These are phyloP conservation scores for Notocelia uddmanniana DNA, from an alignment of 2,888 invertebrate genomes.

Conservation along the genomic window DNA sequence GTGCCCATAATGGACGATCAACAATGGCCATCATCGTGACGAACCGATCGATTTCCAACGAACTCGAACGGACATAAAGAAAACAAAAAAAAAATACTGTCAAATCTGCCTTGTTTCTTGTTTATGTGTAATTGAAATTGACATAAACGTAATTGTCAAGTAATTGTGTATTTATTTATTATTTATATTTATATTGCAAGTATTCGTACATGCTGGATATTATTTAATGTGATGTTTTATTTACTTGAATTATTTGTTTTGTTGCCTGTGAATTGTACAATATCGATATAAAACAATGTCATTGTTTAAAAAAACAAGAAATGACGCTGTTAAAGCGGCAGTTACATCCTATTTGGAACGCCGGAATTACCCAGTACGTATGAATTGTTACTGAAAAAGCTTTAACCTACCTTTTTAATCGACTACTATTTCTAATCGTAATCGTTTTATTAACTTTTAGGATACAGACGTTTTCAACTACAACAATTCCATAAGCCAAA, in stretches of 20 bases:
- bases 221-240: slow-evolving; percentile 12
- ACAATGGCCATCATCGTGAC: too few relatives aligned
- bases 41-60: too few relatives aligned
- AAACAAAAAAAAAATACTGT: background rate
- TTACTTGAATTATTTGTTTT: slow-evolving; percentile 26
- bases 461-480: slow-evolving; percentile 87
- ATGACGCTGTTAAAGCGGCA: slow-evolving; percentile 88
- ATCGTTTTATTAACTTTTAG: slow-evolving; percentile 66
- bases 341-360: slow-evolving; percentile 89
- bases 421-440: background rate
- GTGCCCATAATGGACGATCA: too few relatives aligned
- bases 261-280: background rate
- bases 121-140: too few relatives aligned
- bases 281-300: slow-evolving; percentile 58
- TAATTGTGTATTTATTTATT: too few relatives aligned
- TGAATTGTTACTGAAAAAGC: background rate
- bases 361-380: slow-evolving; percentile 88
- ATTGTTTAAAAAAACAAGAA: slow-evolving; percentile 87
- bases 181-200: too few relatives aligned
- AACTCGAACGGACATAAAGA: too few relatives aligned
- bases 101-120: background rate
- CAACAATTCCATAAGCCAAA: slow-evolving; percentile 84
- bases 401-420: background rate
- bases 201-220: background rate
- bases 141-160: too few relatives aligned